Evolutionary conservation across 2,797 vertebrate genomes (phyloP).

Genomic region (Gymnoscopelus microlampas): DNA sequence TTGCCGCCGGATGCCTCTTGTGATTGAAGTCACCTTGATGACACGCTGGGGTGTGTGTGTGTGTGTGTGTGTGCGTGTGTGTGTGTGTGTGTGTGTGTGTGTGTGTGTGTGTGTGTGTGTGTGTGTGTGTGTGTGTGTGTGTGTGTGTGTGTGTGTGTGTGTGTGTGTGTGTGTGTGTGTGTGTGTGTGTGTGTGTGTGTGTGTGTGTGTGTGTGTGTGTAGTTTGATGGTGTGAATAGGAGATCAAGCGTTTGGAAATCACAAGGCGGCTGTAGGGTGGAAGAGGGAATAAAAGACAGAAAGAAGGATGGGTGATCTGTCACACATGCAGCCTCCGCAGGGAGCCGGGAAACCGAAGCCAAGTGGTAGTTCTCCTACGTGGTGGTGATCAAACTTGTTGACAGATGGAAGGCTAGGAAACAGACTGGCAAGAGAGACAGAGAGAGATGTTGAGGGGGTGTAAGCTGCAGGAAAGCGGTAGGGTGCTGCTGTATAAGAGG

Average conservation of each 20-base stretch:
- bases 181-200: background rate
- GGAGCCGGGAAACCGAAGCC: conserved; percentile 32
- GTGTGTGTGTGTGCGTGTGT: background rate
- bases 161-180: background rate
- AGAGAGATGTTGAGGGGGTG: conserved; percentile 30
- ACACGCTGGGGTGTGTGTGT: conserved; percentile 27
- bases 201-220: background rate
- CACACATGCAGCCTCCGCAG: conserved; percentile 13
- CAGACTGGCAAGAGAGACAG: conserved; percentile 2
- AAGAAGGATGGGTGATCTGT: conserved; percentile 47
- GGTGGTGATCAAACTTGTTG: conserved; percentile 68
- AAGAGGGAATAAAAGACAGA: conserved; percentile 23
- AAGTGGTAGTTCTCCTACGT: conserved; percentile 50
- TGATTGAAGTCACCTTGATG: conserved; percentile 54
- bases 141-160: background rate
- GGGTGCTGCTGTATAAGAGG: conserved; percentile 28
- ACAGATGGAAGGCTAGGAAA: conserved; percentile 44
- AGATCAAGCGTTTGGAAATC: conserved; percentile 52
- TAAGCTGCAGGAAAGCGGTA: conserved; percentile 20
- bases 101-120: background rate
- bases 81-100: background rate
- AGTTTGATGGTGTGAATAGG: conserved; percentile 15
- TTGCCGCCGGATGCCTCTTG: conserved; percentile 31
- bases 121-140: background rate
- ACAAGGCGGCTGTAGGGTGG: conserved; percentile 43